These are phyloP conservation scores for Holocentrus rufus DNA, from an alignment of 2,797 vertebrate species.

Conservation along the genomic window DNA sequence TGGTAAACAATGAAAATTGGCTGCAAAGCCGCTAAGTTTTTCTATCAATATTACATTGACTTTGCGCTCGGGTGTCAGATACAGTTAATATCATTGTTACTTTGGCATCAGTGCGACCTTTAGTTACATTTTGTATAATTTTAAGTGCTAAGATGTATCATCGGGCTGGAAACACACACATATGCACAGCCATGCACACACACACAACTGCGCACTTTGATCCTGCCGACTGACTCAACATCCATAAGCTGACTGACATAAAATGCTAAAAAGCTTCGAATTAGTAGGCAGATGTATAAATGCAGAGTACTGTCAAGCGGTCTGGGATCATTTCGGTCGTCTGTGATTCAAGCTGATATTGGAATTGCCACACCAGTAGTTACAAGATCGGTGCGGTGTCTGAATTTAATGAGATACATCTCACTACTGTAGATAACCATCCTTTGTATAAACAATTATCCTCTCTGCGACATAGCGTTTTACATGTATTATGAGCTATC, in stretches of 20 bases:
- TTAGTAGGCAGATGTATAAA: not conserved
- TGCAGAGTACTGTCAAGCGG: not conserved
- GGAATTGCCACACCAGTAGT: not conserved
- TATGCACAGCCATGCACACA: conserved; percentile 6
- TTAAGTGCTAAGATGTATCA: conserved; percentile 10
- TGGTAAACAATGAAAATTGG: conserved; percentile 4
- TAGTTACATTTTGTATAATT: not conserved
- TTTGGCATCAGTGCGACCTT: conserved; percentile 22
- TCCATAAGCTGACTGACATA: conserved; percentile 11
- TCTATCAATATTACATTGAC: conserved; percentile 25
- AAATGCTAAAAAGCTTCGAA: conserved; percentile 16
- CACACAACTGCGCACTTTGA: conserved; percentile 39
- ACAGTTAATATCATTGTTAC: conserved; percentile 22
- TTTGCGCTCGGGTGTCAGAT: conserved; percentile 28
- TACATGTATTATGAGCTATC: not conserved
- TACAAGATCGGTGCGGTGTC: not conserved
- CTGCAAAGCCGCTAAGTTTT: conserved; percentile 2
- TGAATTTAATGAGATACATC: not conserved
- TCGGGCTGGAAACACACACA: conserved; percentile 8
- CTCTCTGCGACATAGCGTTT: not conserved
- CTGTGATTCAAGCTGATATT: conserved; percentile 1
- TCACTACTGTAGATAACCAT: not conserved
- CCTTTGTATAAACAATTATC: not conserved
- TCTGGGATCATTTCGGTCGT: not conserved
- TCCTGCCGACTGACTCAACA: conserved; percentile 13